phyloP scores from a whole-genome alignment of 2,888 invertebrate genomes.

The Heliconius ismenius region DNA sequence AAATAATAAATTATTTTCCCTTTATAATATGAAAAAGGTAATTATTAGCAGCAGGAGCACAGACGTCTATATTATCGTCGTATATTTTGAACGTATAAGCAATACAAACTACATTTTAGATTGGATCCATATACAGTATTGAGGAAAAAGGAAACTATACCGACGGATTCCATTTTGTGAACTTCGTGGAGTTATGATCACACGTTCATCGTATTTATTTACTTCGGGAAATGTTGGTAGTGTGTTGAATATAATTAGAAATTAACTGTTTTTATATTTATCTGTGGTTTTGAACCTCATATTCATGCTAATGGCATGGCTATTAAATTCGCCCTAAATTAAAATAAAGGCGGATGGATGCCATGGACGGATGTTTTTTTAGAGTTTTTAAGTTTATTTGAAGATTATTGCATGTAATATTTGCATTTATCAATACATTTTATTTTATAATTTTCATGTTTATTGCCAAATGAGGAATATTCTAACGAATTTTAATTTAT shows the following conservation, averaged over 20 bases:
- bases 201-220: conserved; percentile 2
- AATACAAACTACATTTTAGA: neutral
- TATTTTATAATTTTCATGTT: too few species aligned
- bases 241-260: neutral
- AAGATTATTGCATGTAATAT: neutral
- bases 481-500: neutral
- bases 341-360: too few species aligned
- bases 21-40: neutral
- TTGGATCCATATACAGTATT: conserved; percentile 4
- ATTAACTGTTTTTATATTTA: neutral
- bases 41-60: too few species aligned
- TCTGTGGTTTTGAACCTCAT: neutral
- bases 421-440: neutral
- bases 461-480: neutral
- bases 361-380: too few species aligned
- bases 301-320: too few species aligned
- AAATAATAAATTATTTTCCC: neutral
- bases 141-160: conserved; percentile 13
- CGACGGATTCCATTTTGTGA: conserved; percentile 13
- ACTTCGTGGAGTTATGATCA: conserved; percentile 3
- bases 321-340: too few species aligned
- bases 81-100: neutral
- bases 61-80: neutral
- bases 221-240: conserved; percentile 9
- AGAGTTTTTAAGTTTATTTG: too few species aligned